Percentiles rank a stretch among this genome's conserved stretches.
phyloP scores from a whole-genome alignment of 2,888 invertebrate species.

The Melipona beecheii region DNA sequence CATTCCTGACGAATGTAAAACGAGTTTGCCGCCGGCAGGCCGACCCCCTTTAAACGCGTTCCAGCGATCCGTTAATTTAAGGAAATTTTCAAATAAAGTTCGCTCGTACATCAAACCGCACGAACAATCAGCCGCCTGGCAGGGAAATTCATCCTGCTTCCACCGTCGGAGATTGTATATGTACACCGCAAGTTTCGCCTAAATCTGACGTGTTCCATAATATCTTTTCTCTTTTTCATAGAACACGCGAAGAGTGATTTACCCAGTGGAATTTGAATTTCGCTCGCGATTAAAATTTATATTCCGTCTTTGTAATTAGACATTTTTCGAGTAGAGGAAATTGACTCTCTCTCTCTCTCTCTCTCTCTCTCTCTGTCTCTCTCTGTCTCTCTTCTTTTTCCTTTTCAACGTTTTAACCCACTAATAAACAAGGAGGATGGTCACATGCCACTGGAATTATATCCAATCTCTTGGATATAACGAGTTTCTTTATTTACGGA shows the following conservation, averaged over 20 bases:
- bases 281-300: conserved; percentile 9
- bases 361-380: too few species aligned
- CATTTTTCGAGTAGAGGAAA: neutral
- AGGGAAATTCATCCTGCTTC: conserved; percentile 26
- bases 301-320: conserved; percentile 1
- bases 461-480: too few species aligned
- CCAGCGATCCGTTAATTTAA: conserved; percentile 52
- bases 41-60: conserved; percentile 39
- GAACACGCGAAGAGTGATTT: conserved; percentile 22
- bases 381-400: neutral
- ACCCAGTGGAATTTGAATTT: conserved; percentile 27
- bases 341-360: neutral
- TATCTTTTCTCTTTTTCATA: neutral
- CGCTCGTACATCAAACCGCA: conserved; percentile 51
- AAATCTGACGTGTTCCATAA: conserved; percentile 20
- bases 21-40: conserved; percentile 47
- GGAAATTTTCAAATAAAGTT: conserved; percentile 61
- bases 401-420: neutral
- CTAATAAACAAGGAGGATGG: neutral
- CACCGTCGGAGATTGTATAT: conserved; percentile 12
- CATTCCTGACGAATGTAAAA: conserved; percentile 75
- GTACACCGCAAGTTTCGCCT: neutral
- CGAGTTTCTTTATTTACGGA: neutral
- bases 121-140: conserved; percentile 29
- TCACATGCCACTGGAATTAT: neutral